These are phyloP conservation scores for Megastigmus dorsalis DNA, from an alignment of 2,888 invertebrate genomes.

Conservation along the genomic window DNA sequence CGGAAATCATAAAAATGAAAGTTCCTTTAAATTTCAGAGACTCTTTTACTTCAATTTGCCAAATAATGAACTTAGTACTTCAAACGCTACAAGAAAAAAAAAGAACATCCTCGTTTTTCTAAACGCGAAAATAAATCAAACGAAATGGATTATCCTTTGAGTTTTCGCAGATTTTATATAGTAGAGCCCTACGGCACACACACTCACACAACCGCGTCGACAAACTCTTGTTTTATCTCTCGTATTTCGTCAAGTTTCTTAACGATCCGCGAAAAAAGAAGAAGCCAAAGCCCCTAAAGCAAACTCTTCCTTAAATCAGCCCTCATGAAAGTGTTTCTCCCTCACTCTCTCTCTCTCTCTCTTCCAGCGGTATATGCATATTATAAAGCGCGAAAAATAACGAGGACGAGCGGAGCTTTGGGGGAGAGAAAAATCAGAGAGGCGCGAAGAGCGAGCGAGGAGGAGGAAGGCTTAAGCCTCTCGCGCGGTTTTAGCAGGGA, in stretches of 20 bases:
- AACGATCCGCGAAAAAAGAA: conserved; percentile 11
- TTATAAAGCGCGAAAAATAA: conserved; percentile 17
- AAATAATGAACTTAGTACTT: too few species aligned
- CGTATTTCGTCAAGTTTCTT: conserved; percentile 16
- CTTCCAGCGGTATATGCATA: background rate
- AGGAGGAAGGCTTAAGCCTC: background rate
- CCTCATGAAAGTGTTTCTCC: background rate
- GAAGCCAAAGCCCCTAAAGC: background rate
- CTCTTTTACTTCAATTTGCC: too few species aligned
- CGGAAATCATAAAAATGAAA: too few species aligned
- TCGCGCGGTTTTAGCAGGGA: background rate
- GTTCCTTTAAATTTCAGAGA: too few species aligned
- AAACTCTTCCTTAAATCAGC: conserved; percentile 18
- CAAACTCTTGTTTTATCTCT: background rate
- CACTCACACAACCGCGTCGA: too few species aligned
- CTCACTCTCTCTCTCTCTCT: background rate
- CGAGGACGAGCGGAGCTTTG: background rate
- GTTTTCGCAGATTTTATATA: too few species aligned
- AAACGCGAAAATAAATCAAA: too few species aligned
- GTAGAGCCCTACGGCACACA: too few species aligned
- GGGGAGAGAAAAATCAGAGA: conserved; percentile 8
- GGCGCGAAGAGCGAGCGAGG: background rate
- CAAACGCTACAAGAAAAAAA: too few species aligned
- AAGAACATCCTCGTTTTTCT: too few species aligned
- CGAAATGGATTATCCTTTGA: too few species aligned